Evolutionary conservation across 2,888 invertebrate species (phyloP).

Genomic region (Octodonta nipae): DNA sequence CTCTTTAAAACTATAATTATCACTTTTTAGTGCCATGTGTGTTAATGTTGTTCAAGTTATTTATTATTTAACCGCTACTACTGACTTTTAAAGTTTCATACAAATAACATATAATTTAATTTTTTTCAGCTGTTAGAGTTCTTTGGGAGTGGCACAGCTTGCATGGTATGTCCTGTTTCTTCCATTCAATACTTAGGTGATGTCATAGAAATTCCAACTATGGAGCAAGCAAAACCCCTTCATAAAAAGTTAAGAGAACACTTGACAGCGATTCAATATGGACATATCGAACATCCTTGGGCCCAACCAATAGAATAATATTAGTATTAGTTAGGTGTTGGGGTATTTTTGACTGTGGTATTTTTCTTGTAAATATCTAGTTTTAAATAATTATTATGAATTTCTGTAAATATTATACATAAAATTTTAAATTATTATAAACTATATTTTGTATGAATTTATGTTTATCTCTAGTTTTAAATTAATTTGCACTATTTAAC

Average conservation of each 20-base stretch:
- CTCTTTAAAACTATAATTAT: no score
- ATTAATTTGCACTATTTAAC: no score
- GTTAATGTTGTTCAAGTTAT: no score
- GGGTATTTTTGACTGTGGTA: conserved; percentile 12
- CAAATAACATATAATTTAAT: conserved; percentile 7
- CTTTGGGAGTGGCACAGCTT: conserved; percentile 97
- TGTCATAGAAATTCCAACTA: conserved; percentile 57
- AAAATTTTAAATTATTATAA: no score
- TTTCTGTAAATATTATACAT: no score
- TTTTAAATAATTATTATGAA: no score
- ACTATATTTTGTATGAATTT: no score
- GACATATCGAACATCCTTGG: conserved; percentile 72
- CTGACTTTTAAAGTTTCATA: no score
- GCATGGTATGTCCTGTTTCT: conserved; percentile 83
- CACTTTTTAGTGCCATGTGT: no score
- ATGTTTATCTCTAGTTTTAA: no score
- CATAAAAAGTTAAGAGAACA: conserved; percentile 60
- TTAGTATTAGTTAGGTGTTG: conserved; percentile 4
- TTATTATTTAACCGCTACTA: no score
- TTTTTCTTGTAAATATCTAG: no score
- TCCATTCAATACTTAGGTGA: conserved; percentile 66
- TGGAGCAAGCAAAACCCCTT: conserved; percentile 58
- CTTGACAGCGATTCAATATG: conserved; percentile 81
- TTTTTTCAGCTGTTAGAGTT: conserved; percentile 73
- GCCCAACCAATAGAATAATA: conserved; percentile 47